Evolutionary conservation across 2,797 vertebrate genomes (phyloP).

Genomic region (Smutsia gigantea): DNA sequence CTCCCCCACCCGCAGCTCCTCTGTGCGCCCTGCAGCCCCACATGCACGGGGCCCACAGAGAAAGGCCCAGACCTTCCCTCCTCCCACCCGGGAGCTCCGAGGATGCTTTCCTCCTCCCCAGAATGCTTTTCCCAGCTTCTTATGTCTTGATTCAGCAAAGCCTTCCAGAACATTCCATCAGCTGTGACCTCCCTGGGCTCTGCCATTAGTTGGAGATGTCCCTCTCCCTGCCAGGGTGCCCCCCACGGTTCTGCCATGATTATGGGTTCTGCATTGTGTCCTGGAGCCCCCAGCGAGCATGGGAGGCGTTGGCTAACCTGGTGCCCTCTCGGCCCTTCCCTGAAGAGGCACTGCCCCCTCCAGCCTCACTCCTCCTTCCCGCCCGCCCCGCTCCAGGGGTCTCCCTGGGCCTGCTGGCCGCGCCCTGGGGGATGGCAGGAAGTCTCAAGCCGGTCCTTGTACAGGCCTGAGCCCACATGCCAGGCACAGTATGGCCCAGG

Average conservation of each 20-base stretch:
- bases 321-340: background rate
- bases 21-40: background rate
- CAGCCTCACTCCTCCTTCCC: too few relatives aligned
- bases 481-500: rapidly evolving
- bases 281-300: background rate
- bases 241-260: rapidly evolving
- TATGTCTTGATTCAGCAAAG: background rate
- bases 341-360: background rate
- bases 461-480: background rate
- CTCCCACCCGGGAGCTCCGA: background rate
- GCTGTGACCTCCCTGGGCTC: background rate
- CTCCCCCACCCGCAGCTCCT: background rate
- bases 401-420: background rate
- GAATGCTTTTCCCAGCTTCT: background rate
- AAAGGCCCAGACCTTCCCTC: background rate
- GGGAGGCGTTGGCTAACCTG: background rate
- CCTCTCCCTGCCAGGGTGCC: background rate
- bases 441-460: background rate
- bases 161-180: background rate
- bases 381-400: background rate
- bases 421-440: background rate
- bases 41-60: rapidly evolving
- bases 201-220: background rate
- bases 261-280: rapidly evolving
- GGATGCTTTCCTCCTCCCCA: background rate